Percentiles rank a stretch among this genome's conserved stretches.
Evolutionary conservation across 2,113 vertebrate species (phyloP).

Genomic region (Dendropsophus ebraccatus): DNA sequence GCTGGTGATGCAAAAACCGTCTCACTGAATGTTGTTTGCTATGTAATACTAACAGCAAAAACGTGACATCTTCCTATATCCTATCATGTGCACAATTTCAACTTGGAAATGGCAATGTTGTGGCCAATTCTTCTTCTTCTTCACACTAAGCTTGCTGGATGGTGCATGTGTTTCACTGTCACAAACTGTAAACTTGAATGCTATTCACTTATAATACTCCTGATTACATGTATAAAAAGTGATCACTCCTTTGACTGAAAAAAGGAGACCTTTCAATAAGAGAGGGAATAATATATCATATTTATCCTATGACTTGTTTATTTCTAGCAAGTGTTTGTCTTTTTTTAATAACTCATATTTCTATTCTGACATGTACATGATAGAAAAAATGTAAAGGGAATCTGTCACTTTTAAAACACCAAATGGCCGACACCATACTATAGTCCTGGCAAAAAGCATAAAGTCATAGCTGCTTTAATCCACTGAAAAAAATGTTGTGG

Average conservation of each 20-base stretch:
- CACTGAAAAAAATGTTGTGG: no score
- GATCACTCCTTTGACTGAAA: not conserved
- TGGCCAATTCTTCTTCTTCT: not conserved
- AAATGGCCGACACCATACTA: no score
- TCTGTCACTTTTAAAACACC: no score
- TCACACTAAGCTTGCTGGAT: slow-evolving; percentile 36
- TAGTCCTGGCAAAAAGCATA: no score
- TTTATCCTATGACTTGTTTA: not conserved
- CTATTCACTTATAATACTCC: slow-evolving; percentile 20
- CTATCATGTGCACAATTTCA: slow-evolving; percentile 1
- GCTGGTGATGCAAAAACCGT: slow-evolving; percentile 62
- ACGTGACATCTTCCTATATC: not conserved
- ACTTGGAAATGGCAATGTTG: not conserved
- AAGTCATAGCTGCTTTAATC: no score
- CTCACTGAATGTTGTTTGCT: slow-evolving; percentile 62
- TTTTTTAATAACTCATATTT: not conserved
- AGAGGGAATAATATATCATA: not conserved
- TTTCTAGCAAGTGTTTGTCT: not conserved
- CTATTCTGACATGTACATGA: not conserved
- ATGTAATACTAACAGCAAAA: slow-evolving; percentile 64
- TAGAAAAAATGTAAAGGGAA: not conserved
- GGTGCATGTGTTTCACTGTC: slow-evolving; percentile 37
- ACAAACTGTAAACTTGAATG: slow-evolving; percentile 11
- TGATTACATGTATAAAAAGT: not conserved
- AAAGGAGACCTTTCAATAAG: not conserved